A percentile compares a stretch with the other conserved stretches of the same genome.
Conservation (phyloP, 2,113 vertebrate species). For the Jacana jacana region DNA sequence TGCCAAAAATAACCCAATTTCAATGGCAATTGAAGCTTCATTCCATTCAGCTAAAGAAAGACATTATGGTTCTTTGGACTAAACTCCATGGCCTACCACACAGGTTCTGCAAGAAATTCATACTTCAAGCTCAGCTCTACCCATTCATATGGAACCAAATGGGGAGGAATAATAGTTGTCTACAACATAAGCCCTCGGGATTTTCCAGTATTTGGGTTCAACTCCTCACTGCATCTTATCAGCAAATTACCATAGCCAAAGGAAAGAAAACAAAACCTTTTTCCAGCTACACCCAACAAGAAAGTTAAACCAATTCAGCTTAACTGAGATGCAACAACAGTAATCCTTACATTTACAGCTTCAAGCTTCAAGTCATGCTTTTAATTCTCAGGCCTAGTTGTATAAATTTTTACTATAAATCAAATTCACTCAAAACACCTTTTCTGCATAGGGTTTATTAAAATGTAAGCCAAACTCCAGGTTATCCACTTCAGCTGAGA, state of each 20-base stretch:
- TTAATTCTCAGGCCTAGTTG: background rate
- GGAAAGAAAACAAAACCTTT: background rate
- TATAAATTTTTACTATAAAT: background rate
- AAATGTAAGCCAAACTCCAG: background rate
- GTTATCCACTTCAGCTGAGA: background rate
- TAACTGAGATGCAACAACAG: background rate
- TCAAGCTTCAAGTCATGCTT: background rate
- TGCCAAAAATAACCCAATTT: background rate
- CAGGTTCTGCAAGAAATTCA: background rate
- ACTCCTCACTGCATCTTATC: background rate
- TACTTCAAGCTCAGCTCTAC: background rate
- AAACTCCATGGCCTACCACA: background rate
- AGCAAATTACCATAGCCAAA: background rate
- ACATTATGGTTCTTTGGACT: background rate
- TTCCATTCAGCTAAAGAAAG: background rate
- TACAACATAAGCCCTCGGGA: accelerated
- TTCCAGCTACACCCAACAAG: background rate
- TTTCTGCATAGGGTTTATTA: background rate
- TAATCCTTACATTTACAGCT: background rate
- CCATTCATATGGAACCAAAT: background rate
- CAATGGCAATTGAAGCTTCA: background rate
- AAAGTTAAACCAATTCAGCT: background rate
- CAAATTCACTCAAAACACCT: background rate
- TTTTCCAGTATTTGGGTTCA: background rate
- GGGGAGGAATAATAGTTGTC: background rate